A percentile compares a stretch with the other conserved stretches of the same genome.
These are phyloP conservation scores for Cephalotes varians DNA, from an alignment of 2,888 invertebrate genomes.

Conservation along the genomic window DNA sequence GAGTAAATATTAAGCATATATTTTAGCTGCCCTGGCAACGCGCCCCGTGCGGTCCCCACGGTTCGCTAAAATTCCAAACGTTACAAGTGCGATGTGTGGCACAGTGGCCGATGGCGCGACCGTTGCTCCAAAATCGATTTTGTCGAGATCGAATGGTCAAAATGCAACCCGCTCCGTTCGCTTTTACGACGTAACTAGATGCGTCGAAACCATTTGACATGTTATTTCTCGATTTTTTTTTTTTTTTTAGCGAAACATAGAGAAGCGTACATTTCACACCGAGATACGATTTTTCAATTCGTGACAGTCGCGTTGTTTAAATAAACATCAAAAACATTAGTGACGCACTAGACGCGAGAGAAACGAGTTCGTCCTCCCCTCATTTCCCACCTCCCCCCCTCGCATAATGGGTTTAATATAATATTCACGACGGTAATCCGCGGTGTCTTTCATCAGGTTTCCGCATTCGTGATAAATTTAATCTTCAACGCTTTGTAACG, in stretches of 20 bases:
- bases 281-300: slow-evolving; percentile 18
- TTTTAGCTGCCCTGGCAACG: slow-evolving; percentile 72
- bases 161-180: slow-evolving; percentile 44
- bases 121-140: slow-evolving; percentile 63
- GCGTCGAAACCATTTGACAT: slow-evolving; percentile 46
- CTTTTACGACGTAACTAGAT: slow-evolving; percentile 50
- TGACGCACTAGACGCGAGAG: not conserved
- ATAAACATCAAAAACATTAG: slow-evolving; percentile 35
- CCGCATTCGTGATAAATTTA: slow-evolving; percentile 50
- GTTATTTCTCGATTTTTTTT: slow-evolving; percentile 10
- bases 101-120: slow-evolving; percentile 42
- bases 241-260: not conserved
- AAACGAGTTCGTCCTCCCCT: not conserved
- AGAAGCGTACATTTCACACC: not conserved
- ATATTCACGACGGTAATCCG: slow-evolving; percentile 41
- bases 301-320: slow-evolving; percentile 24
- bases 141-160: slow-evolving; percentile 58
- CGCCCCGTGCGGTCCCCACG: slow-evolving; percentile 65
- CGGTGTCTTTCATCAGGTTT: slow-evolving; percentile 45
- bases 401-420: slow-evolving; percentile 27
- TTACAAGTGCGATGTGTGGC: slow-evolving; percentile 31
- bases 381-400: not conserved
- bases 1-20: slow-evolving; percentile 73
- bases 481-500: slow-evolving; percentile 45
- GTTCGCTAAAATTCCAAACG: slow-evolving; percentile 54